Conservation (phyloP, 2,113 vertebrate genomes). For the Burhinus bistriatus region DNA sequence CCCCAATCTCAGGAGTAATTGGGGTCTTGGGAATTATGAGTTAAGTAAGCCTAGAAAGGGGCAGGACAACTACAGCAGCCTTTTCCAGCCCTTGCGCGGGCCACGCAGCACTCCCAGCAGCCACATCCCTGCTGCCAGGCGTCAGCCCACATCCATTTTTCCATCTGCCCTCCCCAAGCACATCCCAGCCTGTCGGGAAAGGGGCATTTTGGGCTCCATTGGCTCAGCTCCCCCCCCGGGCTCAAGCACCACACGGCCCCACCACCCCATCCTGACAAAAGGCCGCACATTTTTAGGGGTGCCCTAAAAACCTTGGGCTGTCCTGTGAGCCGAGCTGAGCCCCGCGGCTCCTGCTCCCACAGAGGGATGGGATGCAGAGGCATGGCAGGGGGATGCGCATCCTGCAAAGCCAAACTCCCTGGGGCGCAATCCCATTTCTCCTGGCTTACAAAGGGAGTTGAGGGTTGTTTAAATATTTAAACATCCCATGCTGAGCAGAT, state of each 20-base stretch:
- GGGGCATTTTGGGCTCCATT: background rate
- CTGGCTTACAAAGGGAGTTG: background rate
- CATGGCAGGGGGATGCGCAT: background rate
- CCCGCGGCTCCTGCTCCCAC: background rate
- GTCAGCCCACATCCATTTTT: background rate
- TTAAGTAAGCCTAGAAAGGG: background rate
- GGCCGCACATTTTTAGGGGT: background rate
- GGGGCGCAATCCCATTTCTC: background rate
- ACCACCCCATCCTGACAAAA: background rate
- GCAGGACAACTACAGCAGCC: background rate
- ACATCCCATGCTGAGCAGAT: background rate
- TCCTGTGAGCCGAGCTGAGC: background rate
- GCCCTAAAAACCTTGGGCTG: background rate
- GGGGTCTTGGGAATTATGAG: background rate
- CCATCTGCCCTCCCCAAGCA: background rate
- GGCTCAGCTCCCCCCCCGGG: background rate
- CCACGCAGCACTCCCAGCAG: background rate
- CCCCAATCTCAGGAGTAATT: background rate
- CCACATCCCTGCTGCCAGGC: accelerated
- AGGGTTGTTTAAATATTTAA: background rate
- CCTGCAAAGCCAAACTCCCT: background rate
- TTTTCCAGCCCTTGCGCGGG: background rate
- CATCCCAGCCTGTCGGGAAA: background rate
- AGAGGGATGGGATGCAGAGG: accelerated
- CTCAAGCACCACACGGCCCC: accelerated